Evolutionary conservation across 2,797 vertebrate species (phyloP).

Genomic region (Varecia variegata): DNA sequence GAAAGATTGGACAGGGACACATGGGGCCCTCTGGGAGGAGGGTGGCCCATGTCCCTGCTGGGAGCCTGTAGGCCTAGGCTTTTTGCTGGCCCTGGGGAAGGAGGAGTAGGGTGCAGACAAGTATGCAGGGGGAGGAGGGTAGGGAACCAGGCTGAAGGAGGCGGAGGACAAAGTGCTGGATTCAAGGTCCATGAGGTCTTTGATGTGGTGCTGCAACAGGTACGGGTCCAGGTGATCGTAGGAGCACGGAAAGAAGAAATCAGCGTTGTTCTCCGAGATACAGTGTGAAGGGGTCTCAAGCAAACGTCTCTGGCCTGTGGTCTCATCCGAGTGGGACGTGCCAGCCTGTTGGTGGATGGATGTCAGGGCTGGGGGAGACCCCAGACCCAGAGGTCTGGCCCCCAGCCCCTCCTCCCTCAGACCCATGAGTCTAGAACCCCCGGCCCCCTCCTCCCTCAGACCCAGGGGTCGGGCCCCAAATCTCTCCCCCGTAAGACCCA

Average conservation of each 20-base stretch:
- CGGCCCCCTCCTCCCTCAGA: background rate
- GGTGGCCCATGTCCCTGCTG: accelerated
- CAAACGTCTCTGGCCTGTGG: accelerated
- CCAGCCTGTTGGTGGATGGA: background rate
- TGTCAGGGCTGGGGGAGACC: background rate
- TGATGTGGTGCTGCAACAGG: background rate
- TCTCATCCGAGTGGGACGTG: background rate
- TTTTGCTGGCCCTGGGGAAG: accelerated
- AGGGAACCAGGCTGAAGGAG: accelerated
- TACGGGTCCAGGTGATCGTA: background rate
- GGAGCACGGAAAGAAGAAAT: background rate
- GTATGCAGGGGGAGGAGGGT: background rate
- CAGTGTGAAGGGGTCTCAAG: background rate
- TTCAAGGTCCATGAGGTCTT: background rate
- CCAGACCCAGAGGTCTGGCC: background rate
- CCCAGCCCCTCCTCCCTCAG: background rate
- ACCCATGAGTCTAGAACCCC: background rate
- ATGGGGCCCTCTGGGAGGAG: background rate
- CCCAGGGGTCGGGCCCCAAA: background rate
- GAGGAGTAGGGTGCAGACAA: background rate
- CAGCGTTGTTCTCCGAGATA: accelerated
- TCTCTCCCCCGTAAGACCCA: background rate
- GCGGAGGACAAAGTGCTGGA: background rate
- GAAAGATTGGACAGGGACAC: accelerated
- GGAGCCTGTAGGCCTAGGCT: background rate